Evolutionary conservation across 2,888 invertebrate species (phyloP).

Genomic region (Adelphocoris suturalis): DNA sequence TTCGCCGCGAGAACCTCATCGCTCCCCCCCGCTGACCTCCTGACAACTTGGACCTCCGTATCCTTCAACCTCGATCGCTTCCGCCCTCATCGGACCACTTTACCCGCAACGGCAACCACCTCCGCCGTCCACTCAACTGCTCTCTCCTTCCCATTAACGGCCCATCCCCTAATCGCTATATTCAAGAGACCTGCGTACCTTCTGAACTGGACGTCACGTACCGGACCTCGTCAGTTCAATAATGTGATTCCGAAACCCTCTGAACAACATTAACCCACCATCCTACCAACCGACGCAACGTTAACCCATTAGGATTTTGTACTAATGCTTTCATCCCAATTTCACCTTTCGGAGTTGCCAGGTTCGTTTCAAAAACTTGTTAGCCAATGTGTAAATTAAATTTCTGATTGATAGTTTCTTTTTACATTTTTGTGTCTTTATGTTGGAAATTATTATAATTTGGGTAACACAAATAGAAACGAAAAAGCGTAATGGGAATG

Average conservation of each 20-base stretch:
- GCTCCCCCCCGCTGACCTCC: not conserved
- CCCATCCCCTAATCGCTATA: not conserved
- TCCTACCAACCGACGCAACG: no score
- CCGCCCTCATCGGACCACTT: constrained; percentile 15
- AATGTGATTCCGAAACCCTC: not conserved
- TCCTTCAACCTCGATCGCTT: not conserved
- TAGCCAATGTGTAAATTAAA: no score
- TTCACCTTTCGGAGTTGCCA: no score
- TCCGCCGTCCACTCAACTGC: not conserved
- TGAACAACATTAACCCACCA: no score
- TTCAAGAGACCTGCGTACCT: not conserved
- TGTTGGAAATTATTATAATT: no score
- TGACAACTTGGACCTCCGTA: not conserved
- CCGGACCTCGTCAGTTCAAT: not conserved
- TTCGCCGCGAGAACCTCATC: constrained; percentile 18
- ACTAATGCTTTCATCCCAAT: no score
- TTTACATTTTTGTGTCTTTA: no score
- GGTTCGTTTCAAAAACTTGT: no score
- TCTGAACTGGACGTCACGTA: not conserved
- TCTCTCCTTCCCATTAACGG: not conserved
- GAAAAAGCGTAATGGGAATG: no score
- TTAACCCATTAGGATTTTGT: no score
- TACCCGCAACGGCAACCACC: not conserved
- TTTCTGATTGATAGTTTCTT: no score
- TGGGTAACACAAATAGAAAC: no score